Evolutionary conservation across 2,888 invertebrate genomes (phyloP), one percentile per base, ranked within the genome.

Genomic region (Aphelenchoides bicaudatus): DNA sequence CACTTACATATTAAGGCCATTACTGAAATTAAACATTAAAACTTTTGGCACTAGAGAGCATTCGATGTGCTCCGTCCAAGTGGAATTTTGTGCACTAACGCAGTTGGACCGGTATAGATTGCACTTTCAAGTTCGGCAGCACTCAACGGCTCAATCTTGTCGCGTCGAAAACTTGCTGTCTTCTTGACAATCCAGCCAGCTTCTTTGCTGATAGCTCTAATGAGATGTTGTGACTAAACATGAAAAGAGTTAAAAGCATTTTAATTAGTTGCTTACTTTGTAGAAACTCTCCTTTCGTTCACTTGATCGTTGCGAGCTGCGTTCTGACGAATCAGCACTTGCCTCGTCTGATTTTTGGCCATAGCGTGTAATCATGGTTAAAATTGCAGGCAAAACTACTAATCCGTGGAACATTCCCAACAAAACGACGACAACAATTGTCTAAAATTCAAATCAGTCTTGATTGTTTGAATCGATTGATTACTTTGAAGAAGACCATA

Each of bases 361-460:
- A 48, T 53, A 50, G 25, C 47, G 30, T 2, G 52, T 51, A 38
- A 52, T 48, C 63, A 67, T 59, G 13, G 75, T 61, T 28, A 74
- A 56, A 8, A 75, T 63, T n/a, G 63, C 67, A 3, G 74, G 74
- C 21, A 74, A 53, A 1, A 74, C 53, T 21, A 75, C 65, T 28
- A 74, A 62, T 13, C 70, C 72, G 58, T 74, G 74, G 59, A 71
- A 72, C 70, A 74, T 74, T 30, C 74, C 74, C 27, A 74, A 66
- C 3, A 68, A 46, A 1, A 74, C 74, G 21, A 74, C 75, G 10
- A 73, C 67, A 16, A 67, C 54, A 53, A 73, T 74, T 6, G 71
- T 71, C n/a, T n/a, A n/a, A n/a, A n/a, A n/a, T n/a, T n/a, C n/a
- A n/a, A 59, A 51, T 13, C 10, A 3, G 25, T 30, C 19, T 21